Conservation (phyloP, 2,888 invertebrate species). For the Eugnorisma glareosa region DNA sequence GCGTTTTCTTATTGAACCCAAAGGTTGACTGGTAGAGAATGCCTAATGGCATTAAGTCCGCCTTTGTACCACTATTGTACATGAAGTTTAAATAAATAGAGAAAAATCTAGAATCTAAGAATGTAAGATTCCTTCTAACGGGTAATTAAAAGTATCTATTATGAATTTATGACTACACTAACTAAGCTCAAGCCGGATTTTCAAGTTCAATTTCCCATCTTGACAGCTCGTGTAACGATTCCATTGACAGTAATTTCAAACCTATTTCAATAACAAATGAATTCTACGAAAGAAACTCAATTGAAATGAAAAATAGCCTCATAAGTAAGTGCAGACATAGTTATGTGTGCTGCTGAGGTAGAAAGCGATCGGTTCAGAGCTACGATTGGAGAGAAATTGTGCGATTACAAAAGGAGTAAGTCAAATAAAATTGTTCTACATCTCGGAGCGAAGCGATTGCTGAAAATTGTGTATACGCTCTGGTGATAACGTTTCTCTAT, state of each 20-base stretch:
- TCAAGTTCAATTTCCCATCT: background rate
- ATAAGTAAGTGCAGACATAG: conserved; percentile 37
- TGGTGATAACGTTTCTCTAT: conserved; percentile 30
- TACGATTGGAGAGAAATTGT: conserved; percentile 62
- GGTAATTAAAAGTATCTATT: background rate
- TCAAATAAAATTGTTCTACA: conserved; percentile 58
- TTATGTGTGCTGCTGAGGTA: conserved; percentile 41
- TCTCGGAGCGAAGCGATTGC: conserved; percentile 39
- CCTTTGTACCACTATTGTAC: too few species aligned
- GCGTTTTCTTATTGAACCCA: too few species aligned
- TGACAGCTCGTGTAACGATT: background rate
- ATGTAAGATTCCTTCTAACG: too few species aligned
- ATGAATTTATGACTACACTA: background rate
- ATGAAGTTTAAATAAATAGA: too few species aligned
- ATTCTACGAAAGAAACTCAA: conserved; percentile 57
- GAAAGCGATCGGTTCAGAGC: conserved; percentile 57
- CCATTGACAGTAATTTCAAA: conserved; percentile 8
- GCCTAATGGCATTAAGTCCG: too few species aligned
- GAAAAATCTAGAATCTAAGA: too few species aligned
- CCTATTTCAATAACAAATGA: conserved; percentile 42
- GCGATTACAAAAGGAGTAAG: conserved; percentile 59
- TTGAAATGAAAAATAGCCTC: conserved; percentile 47
- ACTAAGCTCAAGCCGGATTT: conserved; percentile 9
- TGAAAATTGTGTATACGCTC: conserved; percentile 52
- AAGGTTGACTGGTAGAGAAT: too few species aligned